A percentile compares a stretch with the other conserved stretches of the same genome.
Evolutionary conservation across 2,797 vertebrate genomes (phyloP).

Genomic region (Balearica regulorum): DNA sequence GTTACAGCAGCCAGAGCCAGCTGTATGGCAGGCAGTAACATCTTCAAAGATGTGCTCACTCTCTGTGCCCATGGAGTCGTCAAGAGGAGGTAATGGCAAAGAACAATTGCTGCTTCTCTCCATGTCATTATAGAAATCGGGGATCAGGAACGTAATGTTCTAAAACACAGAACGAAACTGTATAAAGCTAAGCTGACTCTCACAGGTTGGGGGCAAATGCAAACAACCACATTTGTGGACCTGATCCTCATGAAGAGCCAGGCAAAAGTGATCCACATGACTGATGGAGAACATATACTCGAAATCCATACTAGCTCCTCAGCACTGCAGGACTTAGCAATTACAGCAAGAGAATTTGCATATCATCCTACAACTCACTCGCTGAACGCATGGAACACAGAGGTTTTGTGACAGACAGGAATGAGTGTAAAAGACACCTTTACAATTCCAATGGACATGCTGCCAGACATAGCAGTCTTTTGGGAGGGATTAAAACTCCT

Average conservation of each 20-base stretch:
- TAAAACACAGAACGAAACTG: conserved; percentile 49
- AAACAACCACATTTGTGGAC: background rate
- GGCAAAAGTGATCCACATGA: background rate
- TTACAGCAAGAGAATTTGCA: background rate
- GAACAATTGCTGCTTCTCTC: conserved; percentile 49
- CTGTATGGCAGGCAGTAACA: background rate
- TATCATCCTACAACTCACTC: background rate
- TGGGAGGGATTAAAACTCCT: background rate
- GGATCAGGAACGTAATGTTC: conserved; percentile 90
- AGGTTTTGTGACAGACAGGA: background rate
- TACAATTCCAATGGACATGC: background rate
- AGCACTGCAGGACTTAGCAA: background rate
- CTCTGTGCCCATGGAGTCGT: background rate
- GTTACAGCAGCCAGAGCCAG: background rate
- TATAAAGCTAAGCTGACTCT: background rate
- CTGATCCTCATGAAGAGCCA: background rate
- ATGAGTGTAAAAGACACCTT: background rate
- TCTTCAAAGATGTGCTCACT: background rate
- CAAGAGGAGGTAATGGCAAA: conserved; percentile 31
- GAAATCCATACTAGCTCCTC: background rate
- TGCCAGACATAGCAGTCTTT: background rate
- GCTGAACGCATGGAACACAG: fast-evolving
- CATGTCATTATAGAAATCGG: conserved; percentile 88
- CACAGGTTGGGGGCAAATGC: background rate
- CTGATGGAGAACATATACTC: background rate